phyloP scores from a whole-genome alignment of 2,888 invertebrate genomes.

The Meiosimyza decipiens region DNA sequence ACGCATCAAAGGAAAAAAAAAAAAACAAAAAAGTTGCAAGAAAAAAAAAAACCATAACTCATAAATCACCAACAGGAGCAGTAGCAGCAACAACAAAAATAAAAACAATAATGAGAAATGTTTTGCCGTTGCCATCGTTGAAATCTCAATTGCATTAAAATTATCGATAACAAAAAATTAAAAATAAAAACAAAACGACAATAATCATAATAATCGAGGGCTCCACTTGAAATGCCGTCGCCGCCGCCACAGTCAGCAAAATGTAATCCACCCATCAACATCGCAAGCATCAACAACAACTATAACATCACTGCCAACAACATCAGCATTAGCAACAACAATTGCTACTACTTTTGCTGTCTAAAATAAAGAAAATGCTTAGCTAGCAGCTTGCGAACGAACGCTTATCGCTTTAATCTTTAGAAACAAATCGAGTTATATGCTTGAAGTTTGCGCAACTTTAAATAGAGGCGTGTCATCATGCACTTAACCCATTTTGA shows the following conservation, averaged over 20 bases:
- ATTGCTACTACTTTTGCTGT: not conserved
- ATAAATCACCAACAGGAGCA: slow-evolving; percentile 18
- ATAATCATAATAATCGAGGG: slow-evolving; percentile 35
- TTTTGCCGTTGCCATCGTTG: slow-evolving; percentile 8
- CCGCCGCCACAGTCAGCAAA: not conserved
- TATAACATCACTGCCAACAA: not conserved
- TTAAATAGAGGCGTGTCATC: too few relatives aligned
- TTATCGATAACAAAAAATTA: slow-evolving; percentile 19
- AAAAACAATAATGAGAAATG: not conserved
- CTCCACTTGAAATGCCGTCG: slow-evolving; percentile 29
- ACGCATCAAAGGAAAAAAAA: not conserved
- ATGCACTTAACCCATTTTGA: too few relatives aligned
- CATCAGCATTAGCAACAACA: not conserved
- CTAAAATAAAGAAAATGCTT: slow-evolving; percentile 12
- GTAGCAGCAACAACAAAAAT: not conserved
- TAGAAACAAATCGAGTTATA: slow-evolving; percentile 20
- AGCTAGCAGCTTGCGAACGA: slow-evolving; percentile 11
- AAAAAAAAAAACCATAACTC: not conserved
- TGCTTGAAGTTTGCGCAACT: slow-evolving; percentile 3
- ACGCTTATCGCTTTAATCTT: slow-evolving; percentile 29
- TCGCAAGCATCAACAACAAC: not conserved
- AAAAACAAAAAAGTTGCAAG: not conserved
- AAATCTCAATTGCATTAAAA: slow-evolving; percentile 35
- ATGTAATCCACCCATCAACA: not conserved
- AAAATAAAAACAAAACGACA: slow-evolving; percentile 14